Conservation (phyloP, 2,113 vertebrate species). For the Micronycteris hirsuta region DNA sequence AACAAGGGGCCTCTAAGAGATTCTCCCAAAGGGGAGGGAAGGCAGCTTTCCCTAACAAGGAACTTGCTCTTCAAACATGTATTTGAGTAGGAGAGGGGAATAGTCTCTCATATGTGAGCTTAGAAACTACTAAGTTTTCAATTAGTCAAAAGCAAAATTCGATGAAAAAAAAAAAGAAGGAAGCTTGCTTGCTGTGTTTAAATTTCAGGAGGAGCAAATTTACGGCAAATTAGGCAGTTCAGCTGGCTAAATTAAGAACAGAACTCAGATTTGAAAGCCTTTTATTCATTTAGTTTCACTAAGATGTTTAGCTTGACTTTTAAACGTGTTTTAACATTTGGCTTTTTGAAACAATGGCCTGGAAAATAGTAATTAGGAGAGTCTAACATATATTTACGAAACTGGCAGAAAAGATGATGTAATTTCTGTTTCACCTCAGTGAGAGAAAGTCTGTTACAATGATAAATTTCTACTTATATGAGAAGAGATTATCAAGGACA, state of each 20-base stretch:
- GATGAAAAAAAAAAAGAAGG: background rate
- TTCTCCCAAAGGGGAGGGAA: background rate
- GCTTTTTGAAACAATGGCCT: slow-evolving; percentile 23
- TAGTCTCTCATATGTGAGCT: background rate
- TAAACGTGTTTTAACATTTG: background rate
- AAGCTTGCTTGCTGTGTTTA: background rate
- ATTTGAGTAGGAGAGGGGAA: background rate
- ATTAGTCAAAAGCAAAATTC: slow-evolving; percentile 16
- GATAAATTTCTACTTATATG: slow-evolving; percentile 10
- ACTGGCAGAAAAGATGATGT: background rate
- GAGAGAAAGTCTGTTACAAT: background rate
- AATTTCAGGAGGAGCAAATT: background rate
- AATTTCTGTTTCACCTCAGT: background rate
- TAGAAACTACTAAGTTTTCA: slow-evolving; percentile 32
- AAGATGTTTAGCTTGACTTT: background rate
- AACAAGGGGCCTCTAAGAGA: background rate
- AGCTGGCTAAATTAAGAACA: background rate
- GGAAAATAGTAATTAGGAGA: slow-evolving; percentile 14
- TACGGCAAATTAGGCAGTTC: background rate
- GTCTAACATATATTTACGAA: background rate
- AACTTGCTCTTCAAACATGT: background rate
- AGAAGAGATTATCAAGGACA: background rate
- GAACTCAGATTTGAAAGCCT: background rate
- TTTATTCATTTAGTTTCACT: slow-evolving; percentile 1
- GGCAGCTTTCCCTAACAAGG: background rate